Evolutionary conservation across 2,888 invertebrate genomes (phyloP), one percentile per base, ranked within the genome.

Genomic region (Cosmorhoe ocellata): DNA sequence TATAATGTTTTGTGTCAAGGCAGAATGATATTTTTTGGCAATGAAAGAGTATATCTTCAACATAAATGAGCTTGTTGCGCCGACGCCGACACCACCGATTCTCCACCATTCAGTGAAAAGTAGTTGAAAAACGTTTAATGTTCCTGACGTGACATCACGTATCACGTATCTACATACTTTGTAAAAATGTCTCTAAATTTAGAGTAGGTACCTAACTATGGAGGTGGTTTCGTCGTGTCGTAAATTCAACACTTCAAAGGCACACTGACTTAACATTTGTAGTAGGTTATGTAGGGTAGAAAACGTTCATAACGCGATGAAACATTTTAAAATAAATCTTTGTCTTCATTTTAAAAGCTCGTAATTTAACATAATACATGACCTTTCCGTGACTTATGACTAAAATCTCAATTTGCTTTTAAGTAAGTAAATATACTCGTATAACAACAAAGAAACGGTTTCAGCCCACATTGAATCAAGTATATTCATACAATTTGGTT

Each of bases 401-500:
- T 18, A 30, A 40, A 34, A 36, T 41, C 32, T 27, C 8, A 34
- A 41, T 36, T 40, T n/a, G 11, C 14, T 38, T 14, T 22, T 10
- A 47, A 41, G n/a, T n/a, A n/a, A 41, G 34, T 27, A 41, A 36
- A 41, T 28, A 41, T 14, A 33, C n/a, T n/a, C n/a, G n/a, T n/a
- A n/a, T 12, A 36, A 40, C 31, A 46, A 44, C 43, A 51, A 56
- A 44, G 51, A 40, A 37, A 37, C 39, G 38, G 36, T 45, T 54
- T 42, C 32, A 33, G 12, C 18, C 39, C 27, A 42, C 27, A 52
- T 41, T 44, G 33, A 45, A 43, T 22, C 34, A 10, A 32, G 33
- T 31, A 26, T 26, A 48, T 53, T 51, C 52, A 53, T 58, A 55
- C 44, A 60, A 59, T 55, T 47, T 44, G 26, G 11, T 44, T 40